phyloP scores from a whole-genome alignment of 2,113 vertebrate species.

The Rissa tridactyla region DNA sequence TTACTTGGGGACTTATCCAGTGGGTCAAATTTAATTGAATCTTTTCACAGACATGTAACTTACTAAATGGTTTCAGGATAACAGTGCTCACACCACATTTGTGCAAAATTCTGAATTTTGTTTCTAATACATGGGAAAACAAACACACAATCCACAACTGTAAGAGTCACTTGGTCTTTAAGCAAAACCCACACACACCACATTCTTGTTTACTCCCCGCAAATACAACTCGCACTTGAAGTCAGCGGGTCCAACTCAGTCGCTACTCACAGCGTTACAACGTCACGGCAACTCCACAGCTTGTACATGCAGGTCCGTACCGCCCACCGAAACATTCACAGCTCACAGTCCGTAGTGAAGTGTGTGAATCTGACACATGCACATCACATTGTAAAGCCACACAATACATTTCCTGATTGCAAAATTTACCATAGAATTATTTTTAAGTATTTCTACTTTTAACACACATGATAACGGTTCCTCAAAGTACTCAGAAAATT shows the following conservation, averaged over 20 bases:
- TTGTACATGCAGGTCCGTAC: not conserved
- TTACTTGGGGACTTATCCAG: not conserved
- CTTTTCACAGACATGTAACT: not conserved
- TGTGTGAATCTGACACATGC: fast-evolving
- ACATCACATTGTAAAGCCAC: not conserved
- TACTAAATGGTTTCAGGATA: not conserved
- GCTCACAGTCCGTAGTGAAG: not conserved
- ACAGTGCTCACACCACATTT: not conserved
- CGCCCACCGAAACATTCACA: not conserved
- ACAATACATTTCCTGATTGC: fast-evolving
- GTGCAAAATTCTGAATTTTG: not conserved
- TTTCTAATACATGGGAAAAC: not conserved
- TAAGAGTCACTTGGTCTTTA: not conserved
- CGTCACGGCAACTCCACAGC: fast-evolving
- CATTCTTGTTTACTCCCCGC: not conserved
- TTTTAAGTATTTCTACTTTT: not conserved
- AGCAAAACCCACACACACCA: not conserved
- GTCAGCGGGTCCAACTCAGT: not conserved
- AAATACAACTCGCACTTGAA: not conserved
- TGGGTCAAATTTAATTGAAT: not conserved
- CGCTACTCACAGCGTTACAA: fast-evolving
- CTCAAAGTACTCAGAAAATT: not conserved
- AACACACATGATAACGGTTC: not conserved
- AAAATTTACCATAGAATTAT: not conserved
- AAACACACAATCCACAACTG: not conserved